These are phyloP conservation scores for Idaea straminata DNA, from an alignment of 2,888 invertebrate genomes.

Conservation along the genomic window DNA sequence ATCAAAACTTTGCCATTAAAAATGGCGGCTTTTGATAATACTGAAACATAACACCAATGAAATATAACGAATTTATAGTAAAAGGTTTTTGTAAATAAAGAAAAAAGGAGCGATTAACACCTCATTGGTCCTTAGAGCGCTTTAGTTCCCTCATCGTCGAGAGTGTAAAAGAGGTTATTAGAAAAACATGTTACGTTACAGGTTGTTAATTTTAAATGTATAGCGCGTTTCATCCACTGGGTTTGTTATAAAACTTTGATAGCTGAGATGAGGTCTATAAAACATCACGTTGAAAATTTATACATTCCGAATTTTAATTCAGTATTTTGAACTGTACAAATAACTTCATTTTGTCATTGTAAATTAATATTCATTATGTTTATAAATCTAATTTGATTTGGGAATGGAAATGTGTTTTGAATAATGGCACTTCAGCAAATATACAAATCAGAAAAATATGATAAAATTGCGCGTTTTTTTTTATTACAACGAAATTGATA, in stretches of 20 bases:
- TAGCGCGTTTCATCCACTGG: conserved; percentile 58
- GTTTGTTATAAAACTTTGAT: conserved; percentile 68
- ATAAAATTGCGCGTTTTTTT: too few species aligned
- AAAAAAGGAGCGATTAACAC: too few species aligned
- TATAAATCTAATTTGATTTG: conserved; percentile 16
- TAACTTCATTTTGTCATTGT: conserved; percentile 12
- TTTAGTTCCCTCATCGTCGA: too few species aligned
- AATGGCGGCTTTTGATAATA: too few species aligned
- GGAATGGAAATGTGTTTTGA: conserved; percentile 7
- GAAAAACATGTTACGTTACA: neutral
- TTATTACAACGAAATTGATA: too few species aligned
- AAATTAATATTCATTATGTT: conserved; percentile 5
- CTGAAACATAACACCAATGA: too few species aligned
- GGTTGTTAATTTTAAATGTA: conserved; percentile 30
- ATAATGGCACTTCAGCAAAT: too few species aligned
- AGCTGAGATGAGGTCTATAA: conserved; percentile 67
- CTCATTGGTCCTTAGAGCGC: too few species aligned
- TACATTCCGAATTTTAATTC: conserved; percentile 46
- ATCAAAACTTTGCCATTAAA: too few species aligned
- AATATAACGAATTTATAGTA: too few species aligned
- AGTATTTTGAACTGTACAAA: conserved; percentile 58
- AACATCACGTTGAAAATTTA: conserved; percentile 26
- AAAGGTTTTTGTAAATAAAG: too few species aligned
- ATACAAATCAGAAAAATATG: too few species aligned
- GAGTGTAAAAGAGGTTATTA: neutral